These are phyloP conservation scores for Hydrochoerus hydrochaeris DNA, from an alignment of 2,113 vertebrate genomes.

Conservation along the genomic window DNA sequence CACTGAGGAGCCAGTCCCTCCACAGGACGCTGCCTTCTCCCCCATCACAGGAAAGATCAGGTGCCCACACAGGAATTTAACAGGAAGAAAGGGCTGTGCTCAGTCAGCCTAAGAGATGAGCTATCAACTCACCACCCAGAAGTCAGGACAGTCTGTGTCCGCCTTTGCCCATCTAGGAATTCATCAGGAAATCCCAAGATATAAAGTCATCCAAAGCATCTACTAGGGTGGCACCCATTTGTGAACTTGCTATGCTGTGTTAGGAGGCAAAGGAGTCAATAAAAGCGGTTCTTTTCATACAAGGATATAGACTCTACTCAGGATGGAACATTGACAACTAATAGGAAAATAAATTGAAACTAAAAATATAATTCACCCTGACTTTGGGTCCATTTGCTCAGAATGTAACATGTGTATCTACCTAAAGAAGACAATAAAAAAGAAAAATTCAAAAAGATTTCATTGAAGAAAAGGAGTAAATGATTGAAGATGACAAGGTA, in stretches of 20 bases:
- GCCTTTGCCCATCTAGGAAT: constrained; percentile 96
- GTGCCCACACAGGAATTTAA: neutral
- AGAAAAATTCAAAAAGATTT: too few species aligned
- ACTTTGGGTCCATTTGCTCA: too few species aligned
- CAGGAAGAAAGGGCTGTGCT: neutral
- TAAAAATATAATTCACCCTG: too few species aligned
- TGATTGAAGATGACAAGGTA: too few species aligned
- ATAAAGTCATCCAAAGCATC: constrained; percentile 97
- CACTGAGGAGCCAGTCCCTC: neutral
- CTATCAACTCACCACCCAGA: too few species aligned
- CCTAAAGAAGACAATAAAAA: too few species aligned
- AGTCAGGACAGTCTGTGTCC: constrained; percentile 95
- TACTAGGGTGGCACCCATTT: constrained; percentile 96
- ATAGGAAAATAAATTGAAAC: too few species aligned
- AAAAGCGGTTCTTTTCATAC: too few species aligned
- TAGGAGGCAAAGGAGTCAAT: neutral
- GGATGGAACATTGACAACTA: too few species aligned
- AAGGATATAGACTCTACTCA: too few species aligned
- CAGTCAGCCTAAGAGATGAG: neutral
- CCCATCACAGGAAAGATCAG: neutral
- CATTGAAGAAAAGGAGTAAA: too few species aligned
- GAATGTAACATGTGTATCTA: too few species aligned
- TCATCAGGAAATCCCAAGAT: constrained; percentile 98
- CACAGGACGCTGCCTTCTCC: neutral
- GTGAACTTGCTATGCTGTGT: constrained; percentile 91